Conservation (phyloP, 1,140 invertebrate genomes). For the Drosophila ananassae region DNA sequence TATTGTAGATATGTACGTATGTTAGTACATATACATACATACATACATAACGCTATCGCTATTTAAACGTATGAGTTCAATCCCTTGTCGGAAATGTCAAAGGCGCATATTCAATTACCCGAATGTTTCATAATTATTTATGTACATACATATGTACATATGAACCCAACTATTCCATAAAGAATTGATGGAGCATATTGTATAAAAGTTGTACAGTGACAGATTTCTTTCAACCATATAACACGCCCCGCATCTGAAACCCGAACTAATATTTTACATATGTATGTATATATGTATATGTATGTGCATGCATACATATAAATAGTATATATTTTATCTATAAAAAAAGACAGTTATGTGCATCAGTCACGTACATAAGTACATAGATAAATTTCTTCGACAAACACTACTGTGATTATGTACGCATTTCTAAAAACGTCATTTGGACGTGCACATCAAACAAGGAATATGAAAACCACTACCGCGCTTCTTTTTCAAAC, state of each 20-base stretch:
- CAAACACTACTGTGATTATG: neutral
- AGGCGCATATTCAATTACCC: no score
- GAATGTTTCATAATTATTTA: no score
- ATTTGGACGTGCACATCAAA: slow-evolving; percentile 1
- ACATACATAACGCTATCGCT: no score
- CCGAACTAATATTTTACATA: neutral
- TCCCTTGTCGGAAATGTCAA: neutral
- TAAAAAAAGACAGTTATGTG: neutral
- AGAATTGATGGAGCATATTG: neutral
- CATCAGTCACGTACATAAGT: slow-evolving; percentile 2
- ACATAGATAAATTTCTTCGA: neutral
- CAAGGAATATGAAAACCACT: neutral
- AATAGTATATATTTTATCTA: neutral
- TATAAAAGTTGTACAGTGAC: no score
- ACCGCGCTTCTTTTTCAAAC: neutral
- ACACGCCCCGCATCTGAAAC: neutral
- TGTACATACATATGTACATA: no score
- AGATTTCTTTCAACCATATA: no score
- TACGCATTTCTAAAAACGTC: neutral
- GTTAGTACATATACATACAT: no score
- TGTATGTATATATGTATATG: neutral
- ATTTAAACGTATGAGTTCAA: neutral
- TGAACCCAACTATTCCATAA: no score
- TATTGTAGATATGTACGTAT: slow-evolving; percentile 27
- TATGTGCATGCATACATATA: neutral